phyloP scores from a whole-genome alignment of 2,113 vertebrate genomes.

The Eclectus roratus region DNA sequence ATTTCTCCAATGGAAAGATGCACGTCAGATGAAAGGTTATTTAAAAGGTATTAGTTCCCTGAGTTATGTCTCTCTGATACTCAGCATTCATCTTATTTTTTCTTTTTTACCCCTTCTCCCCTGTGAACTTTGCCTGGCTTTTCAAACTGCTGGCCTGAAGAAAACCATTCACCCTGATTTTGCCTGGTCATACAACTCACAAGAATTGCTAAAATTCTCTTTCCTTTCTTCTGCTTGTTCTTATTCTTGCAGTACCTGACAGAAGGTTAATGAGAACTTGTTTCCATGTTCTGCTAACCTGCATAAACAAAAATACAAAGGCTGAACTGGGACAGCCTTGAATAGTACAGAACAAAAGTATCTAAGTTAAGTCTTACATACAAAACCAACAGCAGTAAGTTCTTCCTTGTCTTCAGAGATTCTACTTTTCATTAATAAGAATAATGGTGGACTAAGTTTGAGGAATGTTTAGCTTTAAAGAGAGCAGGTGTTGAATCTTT shows the following conservation, averaged over 20 bases:
- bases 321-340: background rate
- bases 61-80: background rate
- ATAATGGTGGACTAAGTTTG: background rate
- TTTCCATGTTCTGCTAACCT: background rate
- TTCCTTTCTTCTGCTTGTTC: background rate
- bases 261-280: background rate
- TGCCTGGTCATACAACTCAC: background rate
- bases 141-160: background rate
- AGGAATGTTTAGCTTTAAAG: background rate
- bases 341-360: background rate
- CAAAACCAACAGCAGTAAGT: background rate
- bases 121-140: background rate
- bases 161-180: background rate
- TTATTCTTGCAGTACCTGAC: background rate
- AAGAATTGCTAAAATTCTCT: background rate
- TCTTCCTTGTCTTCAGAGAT: background rate
- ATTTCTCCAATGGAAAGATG: background rate
- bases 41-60: background rate
- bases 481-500: background rate
- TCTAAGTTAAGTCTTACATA: background rate
- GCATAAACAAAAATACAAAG: background rate
- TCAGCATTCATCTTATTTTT: background rate
- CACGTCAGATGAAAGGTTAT: background rate
- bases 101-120: fast-evolving
- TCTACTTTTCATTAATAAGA: background rate